Base-by-base conservation (phyloP, 2,113 vertebrate species). In the Megaceryle maxima region DNA sequence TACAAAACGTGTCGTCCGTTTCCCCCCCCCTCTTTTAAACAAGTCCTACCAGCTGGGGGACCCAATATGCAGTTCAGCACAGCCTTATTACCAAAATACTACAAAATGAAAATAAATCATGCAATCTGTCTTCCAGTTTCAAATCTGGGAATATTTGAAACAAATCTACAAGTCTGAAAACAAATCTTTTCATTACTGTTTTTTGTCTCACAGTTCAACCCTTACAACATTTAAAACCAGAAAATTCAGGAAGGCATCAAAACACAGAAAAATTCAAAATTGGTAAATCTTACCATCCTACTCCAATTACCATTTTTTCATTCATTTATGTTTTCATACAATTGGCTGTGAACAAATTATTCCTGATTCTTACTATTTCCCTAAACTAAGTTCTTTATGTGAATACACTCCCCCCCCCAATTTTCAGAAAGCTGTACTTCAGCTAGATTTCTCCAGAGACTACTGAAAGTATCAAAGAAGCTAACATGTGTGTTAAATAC, bases 241-340 rank as follows among this genome's bases (percentile, higher is more conserved):
- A 78, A 17, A 77, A 88, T 66, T 83, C n/a, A 87, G 70, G n/a
- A 94, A 92, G 37, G 25, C n/a, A 92, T 48, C 55, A 26, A 22
- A 88, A 75, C 31, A 77, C 3, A 28, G 43, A 84, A 41, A 93
- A 94, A 93, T 24, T 72, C 14, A 33, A 28, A 83, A 43, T 0
- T 83, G 67, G 75, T 56, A 84, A 63, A 85, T 76, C 67, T 92
- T 89, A 97, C 53, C 84, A 95, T 48, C 16, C 35, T 74, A 64
- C 31, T 92, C 70, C 63, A 92, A 90, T 43, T 77, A 70, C 28
- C 18, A 81, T 55, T 88, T 95, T 90, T 37, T 13, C 13, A 39
- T 92, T 83, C 31, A 82, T 79, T 89, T 92, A 66, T 60, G 12
- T 46, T 95, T 96, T 85, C 26, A 68, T 81, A 63, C 11, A 93